Evolutionary conservation across 2,888 invertebrate genomes (phyloP).

Genomic region (Monochamus alternatus): DNA sequence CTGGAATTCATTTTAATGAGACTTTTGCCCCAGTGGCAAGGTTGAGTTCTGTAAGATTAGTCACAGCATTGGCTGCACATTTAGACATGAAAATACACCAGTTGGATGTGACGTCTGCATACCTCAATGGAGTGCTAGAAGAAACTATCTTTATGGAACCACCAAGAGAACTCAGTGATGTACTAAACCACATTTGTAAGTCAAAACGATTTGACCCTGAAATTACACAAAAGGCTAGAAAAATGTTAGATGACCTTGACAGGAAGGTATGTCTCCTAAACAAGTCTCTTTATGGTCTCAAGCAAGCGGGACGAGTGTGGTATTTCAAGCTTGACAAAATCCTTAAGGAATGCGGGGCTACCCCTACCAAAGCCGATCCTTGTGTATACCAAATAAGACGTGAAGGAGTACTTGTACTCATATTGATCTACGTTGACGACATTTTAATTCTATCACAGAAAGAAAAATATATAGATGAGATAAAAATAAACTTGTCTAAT

Average conservation of each 20-base stretch:
- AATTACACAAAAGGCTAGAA: not conserved
- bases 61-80: conserved; percentile 16
- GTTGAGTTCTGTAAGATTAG: conserved; percentile 18
- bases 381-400: conserved; percentile 10
- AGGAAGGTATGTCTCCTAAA: conserved; percentile 22
- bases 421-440: conserved; percentile 56
- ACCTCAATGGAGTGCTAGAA: conserved; percentile 32
- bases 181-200: not conserved
- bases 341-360: conserved; percentile 3
- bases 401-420: conserved; percentile 30
- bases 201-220: not conserved
- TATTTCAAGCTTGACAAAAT: conserved; percentile 19
- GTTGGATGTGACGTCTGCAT: conserved; percentile 30
- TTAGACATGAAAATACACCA: conserved; percentile 28
- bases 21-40: conserved; percentile 40
- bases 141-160: conserved; percentile 32
- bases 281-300: conserved; percentile 20
- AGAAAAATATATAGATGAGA: conserved; percentile 25
- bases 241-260: not conserved
- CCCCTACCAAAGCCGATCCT: conserved; percentile 13
- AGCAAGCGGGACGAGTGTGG: conserved; percentile 30
- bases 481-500: conserved; percentile 40
- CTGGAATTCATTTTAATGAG: conserved; percentile 34
- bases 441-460: conserved; percentile 48
- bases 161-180: conserved; percentile 15